phyloP scores from a whole-genome alignment of 1,140 invertebrate species.

The Monochamus saltuarius region DNA sequence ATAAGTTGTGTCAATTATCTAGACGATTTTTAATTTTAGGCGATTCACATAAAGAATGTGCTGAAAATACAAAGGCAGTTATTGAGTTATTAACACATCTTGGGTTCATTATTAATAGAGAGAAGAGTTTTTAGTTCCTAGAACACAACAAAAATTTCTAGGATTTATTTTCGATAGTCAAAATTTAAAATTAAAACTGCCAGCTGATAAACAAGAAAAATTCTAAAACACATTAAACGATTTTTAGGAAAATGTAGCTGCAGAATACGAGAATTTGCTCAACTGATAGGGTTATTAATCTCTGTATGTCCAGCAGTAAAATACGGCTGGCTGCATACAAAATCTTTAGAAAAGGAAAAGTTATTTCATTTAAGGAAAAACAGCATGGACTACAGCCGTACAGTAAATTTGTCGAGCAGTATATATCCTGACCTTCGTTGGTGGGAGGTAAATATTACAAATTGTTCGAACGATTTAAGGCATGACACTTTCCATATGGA shows the following conservation, averaged over 20 bases:
- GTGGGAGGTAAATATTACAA: conserved; percentile 11
- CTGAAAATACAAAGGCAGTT: background rate
- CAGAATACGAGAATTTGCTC: conserved; percentile 23
- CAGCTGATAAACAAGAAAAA: conserved; percentile 3
- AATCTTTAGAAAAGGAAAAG: conserved; percentile 6
- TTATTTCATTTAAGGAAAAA: conserved; percentile 7
- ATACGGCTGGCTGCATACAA: conserved; percentile 11
- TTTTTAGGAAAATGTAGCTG: background rate
- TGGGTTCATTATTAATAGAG: conserved; percentile 24
- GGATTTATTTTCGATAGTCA: conserved; percentile 20
- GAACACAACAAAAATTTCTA: conserved; percentile 13
- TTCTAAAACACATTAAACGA: background rate
- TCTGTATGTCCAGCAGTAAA: conserved; percentile 23
- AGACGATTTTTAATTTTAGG: conserved; percentile 24
- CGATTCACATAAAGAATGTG: conserved; percentile 6
- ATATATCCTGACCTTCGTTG: conserved; percentile 13
- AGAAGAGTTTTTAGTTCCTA: conserved; percentile 17
- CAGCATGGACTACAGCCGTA: conserved; percentile 3
- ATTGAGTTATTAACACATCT: conserved; percentile 11
- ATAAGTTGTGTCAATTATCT: conserved; percentile 12
- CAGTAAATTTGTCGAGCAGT: background rate
- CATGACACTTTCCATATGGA: background rate
- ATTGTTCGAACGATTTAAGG: background rate
- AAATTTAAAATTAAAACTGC: conserved; percentile 10
- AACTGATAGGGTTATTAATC: conserved; percentile 20